Evolutionary conservation across 2,888 invertebrate species (phyloP), one percentile per base, ranked within the genome.

Genomic region (Amiota communis): DNA sequence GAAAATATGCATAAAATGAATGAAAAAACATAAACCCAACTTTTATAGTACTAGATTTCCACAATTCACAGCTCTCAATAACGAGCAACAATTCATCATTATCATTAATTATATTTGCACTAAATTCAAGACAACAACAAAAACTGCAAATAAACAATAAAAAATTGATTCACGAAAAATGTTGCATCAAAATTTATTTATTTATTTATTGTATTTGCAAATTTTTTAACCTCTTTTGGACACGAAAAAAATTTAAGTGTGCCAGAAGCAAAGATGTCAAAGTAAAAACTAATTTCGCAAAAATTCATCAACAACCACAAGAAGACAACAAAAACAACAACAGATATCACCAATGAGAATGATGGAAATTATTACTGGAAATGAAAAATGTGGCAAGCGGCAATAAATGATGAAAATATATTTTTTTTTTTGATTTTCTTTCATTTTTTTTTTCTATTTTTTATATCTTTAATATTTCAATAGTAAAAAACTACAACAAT

Each of bases 81-180:
- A 56, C 56, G 75, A 84, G 84, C 79, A 83, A 79, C 83, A 84
- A 85, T 84, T 85, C 46, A 56, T 56, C 86, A 80, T 85, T 84
- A 81, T 85, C 86, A 84, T 86, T 85, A 86, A 86, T 83, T 83
- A 79, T 79, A 80, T 80, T 83, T 85, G 83, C 81, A 83, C 86
- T 81, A 79, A 72, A 17, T 59, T 47, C 70, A 73, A 70, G 72
- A 73, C 13, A 17, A 70, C n/a, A n/a, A n/a, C n/a, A n/a, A n/a
- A n/a, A n/a, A n/a, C n/a, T n/a, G n/a, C n/a, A 70, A 57, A 68
- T 65, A 73, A 72, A 76, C 70, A 82, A 85, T 82, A 84, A 84
- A 85, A 82, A 79, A 85, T 82, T 79, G 74, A 72, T 70, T 72
- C 75, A 76, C 75, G 77, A 79, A 15, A 56, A 68, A 65, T 47